phyloP scores from a whole-genome alignment of 2,113 vertebrate species.

The Thomomys bottae region DNA sequence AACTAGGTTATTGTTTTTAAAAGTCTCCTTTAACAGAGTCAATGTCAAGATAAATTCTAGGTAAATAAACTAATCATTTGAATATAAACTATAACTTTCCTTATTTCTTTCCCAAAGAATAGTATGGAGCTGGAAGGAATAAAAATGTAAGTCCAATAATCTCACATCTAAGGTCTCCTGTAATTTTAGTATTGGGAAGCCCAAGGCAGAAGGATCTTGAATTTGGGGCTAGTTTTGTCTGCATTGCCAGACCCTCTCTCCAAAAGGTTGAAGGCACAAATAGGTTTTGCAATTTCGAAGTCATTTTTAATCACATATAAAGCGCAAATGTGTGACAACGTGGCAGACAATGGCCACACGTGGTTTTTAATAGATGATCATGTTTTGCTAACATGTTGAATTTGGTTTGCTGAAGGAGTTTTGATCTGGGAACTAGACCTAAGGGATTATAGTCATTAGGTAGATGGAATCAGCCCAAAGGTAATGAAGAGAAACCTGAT shows the following conservation, averaged over 20 bases:
- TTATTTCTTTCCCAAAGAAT: slow-evolving; percentile 2
- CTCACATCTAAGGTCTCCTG: background rate
- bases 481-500: background rate
- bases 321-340: background rate
- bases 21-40: background rate
- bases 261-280: too few relatives aligned
- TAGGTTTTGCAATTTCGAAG: too few relatives aligned
- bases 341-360: background rate
- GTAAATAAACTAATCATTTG: slow-evolving; percentile 26
- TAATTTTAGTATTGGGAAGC: too few relatives aligned
- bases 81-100: background rate
- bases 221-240: too few relatives aligned
- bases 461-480: background rate
- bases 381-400: background rate
- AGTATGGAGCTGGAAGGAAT: background rate
- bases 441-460: background rate
- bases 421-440: slow-evolving; percentile 23
- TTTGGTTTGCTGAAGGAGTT: slow-evolving; percentile 4
- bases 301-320: background rate
- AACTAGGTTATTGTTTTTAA: background rate
- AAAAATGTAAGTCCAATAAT: background rate
- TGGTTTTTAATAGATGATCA: background rate
- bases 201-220: too few relatives aligned
- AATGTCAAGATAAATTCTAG: background rate
- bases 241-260: too few relatives aligned